Evolutionary conservation across 2,113 vertebrate genomes (phyloP).

Genomic region (Rhinolophus ferrumequinum): DNA sequence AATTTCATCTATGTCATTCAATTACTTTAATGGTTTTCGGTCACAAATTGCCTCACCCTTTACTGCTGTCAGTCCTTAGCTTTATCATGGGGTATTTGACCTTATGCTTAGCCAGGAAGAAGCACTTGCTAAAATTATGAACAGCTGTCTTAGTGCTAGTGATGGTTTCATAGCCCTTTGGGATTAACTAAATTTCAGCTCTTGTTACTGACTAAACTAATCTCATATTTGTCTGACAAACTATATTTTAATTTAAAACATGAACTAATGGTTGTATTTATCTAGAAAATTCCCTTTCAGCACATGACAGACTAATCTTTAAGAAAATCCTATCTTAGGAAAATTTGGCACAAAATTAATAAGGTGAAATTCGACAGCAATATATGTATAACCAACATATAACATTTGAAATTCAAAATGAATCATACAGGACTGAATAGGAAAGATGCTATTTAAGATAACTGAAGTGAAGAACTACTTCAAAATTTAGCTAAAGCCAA

Average conservation of each 20-base stretch:
- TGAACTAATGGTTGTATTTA: neutral
- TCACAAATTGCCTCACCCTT: neutral
- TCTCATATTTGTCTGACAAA: neutral
- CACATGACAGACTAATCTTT: neutral
- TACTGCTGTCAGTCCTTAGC: neutral
- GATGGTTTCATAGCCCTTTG: neutral
- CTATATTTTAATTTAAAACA: neutral
- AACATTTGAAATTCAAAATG: neutral
- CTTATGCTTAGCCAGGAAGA: constrained; percentile 29
- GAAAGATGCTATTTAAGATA: neutral
- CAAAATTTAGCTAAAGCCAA: neutral
- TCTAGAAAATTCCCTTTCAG: neutral
- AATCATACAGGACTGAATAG: neutral
- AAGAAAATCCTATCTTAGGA: neutral
- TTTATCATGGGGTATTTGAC: neutral
- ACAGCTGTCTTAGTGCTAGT: neutral
- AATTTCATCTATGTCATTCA: neutral
- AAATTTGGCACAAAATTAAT: neutral
- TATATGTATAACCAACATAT: neutral
- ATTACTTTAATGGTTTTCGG: neutral
- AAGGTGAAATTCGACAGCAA: neutral
- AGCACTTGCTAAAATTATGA: constrained; percentile 34
- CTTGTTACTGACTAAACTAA: neutral
- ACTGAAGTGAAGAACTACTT: neutral
- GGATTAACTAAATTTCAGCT: neutral